Evolutionary conservation across 2,888 invertebrate genomes (phyloP), one percentile per base, ranked within the genome.

Genomic region (Tachystola acroxantha): DNA sequence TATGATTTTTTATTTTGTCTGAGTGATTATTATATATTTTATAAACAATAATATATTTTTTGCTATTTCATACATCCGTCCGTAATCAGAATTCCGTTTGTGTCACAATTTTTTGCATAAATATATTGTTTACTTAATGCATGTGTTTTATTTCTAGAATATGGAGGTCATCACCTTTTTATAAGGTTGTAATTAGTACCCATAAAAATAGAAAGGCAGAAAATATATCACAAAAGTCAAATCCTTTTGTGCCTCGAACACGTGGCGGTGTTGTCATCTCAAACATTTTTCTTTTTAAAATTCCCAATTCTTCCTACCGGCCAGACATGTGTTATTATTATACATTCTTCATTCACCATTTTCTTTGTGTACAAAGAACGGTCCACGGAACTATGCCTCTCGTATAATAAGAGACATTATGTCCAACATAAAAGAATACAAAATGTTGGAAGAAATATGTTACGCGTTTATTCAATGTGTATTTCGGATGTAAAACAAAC

Each of bases 401-500:
- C 53, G 64, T 65, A 74, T 76, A 74, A 84, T 74, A 69, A 67
- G 59, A 66, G 71, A 77, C 79, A 80, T 80, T 75, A 75, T 77
- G 75, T 76, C 65, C 60, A 57, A 68, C 61, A 76, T 73, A 75
- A 79, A 76, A 64, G 72, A 63, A 66, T 71, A 54, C 58, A 67
- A 67, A 74, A 80, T 74, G 72, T 66, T 68, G 58, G 70, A 71
- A 73, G 77, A 80, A 80, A 75, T 68, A 77, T 80, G 76, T 72
- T 80, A 71, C 72, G 73, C 76, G 69, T 70, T 73, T 67, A 78
- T 82, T 81, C 77, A 80, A 75, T 73, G 73, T 69, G 72, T 78
- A 75, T 81, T 82, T 79, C 67, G 75, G 74, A 78, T 79, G 81
- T 82, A 84, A 84, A 85, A 85, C 84, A 85, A 84, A 84, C 85